Evolutionary conservation across 35 echinoderm and acorn worm species (phyloP), one percentile per base, ranked within the genome.

Genomic region (Eucidaris tribuloides): DNA sequence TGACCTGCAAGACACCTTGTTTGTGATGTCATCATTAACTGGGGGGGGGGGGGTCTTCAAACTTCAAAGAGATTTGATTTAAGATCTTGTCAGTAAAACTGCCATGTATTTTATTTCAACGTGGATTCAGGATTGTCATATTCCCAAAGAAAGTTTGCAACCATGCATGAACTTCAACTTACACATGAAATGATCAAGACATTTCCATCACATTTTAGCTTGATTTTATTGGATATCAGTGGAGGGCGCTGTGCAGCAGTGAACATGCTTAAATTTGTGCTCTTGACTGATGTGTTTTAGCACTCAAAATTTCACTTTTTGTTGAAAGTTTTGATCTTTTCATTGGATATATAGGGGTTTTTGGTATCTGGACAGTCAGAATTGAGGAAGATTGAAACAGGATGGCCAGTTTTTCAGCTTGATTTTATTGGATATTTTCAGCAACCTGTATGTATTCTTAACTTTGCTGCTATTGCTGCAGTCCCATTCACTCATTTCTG

Each of bases 401-500:
- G 62, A 66, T 66, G 62, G 33, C 62, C 3, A 66, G 62, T 66
- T 66, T 14, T 66, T 66, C 62, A 66, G 3, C 62, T 66, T 66
- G 62, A 66, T 66, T 66, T 66, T 66, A 3, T 3, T 66, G 62
- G 62, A 66, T 66, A 66, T 36, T 66, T 66, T 66, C 62, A 66
- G 33, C 62, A 66, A 66, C 2, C 62, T 66, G 62, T 4, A 66
- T 66, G 62, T 66, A 66, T 66, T 31, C 3, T 66, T 66, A 17
- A 33, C 62, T 66, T 4, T 66, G 3, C 62, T 3, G 3, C 62
- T 66, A 2, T 66, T 28, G 2, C 2, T 2, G 36, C 62, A 22
- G 24, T 66, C 62, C 62, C 62, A 66, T 28, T 66, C 62, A 66
- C 2, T 66, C 62, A 28, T 31, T 66, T 66, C 36, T 3, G 62